Base-by-base conservation (phyloP, 1,140 invertebrate genomes). In the Papilio machaon region DNA sequence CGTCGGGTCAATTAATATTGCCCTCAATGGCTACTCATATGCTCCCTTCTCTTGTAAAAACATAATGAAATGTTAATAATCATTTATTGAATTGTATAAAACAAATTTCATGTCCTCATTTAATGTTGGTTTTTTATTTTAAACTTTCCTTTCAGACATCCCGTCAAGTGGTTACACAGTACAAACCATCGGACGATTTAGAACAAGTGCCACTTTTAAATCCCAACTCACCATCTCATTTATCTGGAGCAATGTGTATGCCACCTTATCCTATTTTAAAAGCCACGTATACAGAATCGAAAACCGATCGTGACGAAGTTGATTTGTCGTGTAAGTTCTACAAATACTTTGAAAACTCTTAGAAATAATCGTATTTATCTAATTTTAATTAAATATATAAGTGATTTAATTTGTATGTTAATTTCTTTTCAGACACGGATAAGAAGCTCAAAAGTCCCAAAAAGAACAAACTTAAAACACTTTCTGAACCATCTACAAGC, bases 121-220 rank as follows among this genome's bases (percentile, higher is more conserved):
- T 49, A 2, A 11, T 49, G 1, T 10, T 9, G 2, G 15, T 74
- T 19, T 74, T 43, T 10, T 17, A 15, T 30, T 54, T 52, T 4
- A 15, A 60, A 43, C 43, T 64, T 78, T 70, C 38, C 78, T 79
- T 81, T 15, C 83, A 92, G 91, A 89, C 90, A 0, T 98, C 98
- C 30, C 96, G 97, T 30, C 98, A 98, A 94, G 96, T 98, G 1
- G 98, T 98, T 13, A 97, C 97, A 5, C 98, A 98, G 1, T 98
- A 98, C 90, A 97, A 98, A 89, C 98, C 97, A 0, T 97, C 97
- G 6, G 97, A 98, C 86, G 97, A 98, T 85, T 90, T 96, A 82
- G 96, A 97, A 84, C 95, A 96, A 93, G 95, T 95, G 85, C 95
- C 91, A 23, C 88, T 96, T 13, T 89, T 94, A 88, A 96, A 92